Conservation (phyloP, 2,888 invertebrate genomes). For the Ectemnius continuus region DNA sequence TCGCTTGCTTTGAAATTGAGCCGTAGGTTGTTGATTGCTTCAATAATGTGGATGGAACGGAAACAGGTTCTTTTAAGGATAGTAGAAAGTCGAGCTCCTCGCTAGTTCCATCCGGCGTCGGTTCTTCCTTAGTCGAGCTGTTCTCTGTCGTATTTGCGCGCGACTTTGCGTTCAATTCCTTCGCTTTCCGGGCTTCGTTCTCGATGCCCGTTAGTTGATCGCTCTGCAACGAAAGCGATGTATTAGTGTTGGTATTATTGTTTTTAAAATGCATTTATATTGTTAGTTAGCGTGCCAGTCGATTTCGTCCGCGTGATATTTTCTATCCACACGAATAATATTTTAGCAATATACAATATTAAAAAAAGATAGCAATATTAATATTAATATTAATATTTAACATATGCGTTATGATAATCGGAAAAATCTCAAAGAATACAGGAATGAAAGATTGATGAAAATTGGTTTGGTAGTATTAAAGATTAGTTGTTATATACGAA, state of each 20-base stretch:
- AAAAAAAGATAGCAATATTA: too few relatives aligned
- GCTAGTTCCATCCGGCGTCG: conserved; percentile 31
- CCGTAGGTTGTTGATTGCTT: not conserved
- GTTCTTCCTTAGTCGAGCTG: not conserved
- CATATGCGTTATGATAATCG: too few relatives aligned
- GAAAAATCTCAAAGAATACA: too few relatives aligned
- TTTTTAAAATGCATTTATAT: not conserved
- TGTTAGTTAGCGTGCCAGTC: not conserved
- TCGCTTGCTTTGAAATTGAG: conserved; percentile 23
- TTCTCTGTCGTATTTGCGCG: not conserved
- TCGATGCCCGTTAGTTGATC: conserved; percentile 66
- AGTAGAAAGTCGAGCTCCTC: conserved; percentile 71
- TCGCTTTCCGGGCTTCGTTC: conserved; percentile 39
- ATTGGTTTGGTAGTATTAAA: too few relatives aligned
- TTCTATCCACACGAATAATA: too few relatives aligned
- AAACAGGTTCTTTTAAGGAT: conserved; percentile 62
- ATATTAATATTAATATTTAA: too few relatives aligned
- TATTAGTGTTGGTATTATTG: not conserved
- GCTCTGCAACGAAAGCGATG: conserved; percentile 51
- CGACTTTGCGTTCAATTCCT: conserved; percentile 29
- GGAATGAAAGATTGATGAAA: too few relatives aligned
- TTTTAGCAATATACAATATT: too few relatives aligned
- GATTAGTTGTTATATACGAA: too few relatives aligned
- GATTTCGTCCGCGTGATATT: not conserved
- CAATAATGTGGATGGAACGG: conserved; percentile 9